Evolutionary conservation across 2,888 invertebrate species (phyloP), one percentile per base, ranked within the genome.

Genomic region (Drosophila birchii): DNA sequence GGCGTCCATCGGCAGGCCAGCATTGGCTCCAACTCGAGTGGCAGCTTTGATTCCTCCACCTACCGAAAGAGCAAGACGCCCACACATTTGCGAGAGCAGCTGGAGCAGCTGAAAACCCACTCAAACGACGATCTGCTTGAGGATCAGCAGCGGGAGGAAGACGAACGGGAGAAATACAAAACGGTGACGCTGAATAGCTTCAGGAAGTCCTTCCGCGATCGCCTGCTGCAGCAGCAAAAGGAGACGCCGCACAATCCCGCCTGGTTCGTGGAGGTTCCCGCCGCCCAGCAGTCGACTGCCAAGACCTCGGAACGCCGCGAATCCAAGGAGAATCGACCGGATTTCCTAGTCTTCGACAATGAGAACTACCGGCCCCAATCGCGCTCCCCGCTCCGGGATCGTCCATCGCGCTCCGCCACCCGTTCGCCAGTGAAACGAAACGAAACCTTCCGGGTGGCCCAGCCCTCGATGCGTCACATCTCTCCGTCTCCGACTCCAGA

Each of bases 201-300:
- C 61, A 91, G 92, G 14, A 92, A 91, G 72, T 92, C 92, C 0
- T 92, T 92, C 75, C 90, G 92, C 1, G 92, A 92, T 7, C 90
- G 89, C 32, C 82, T 92, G 60, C 58, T 92, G 54, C 81, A 90
- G 18, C 86, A 91, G 44, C 89, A 91, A 39, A 90, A 91, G 18
- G 89, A 92, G 20, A 84, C 88, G 6, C 90, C 91, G 0, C 84
- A 92, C 53, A 92, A 92, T 86, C 92, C 93, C 34, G 79, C 92
- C 59, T 92, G 92, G 92, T 92, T 92, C 70, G 91, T 92, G 7
- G 91, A 91, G 71, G 92, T 92, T 9, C 92, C 92, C 5, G 68
- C 85, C 36, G 29, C 29, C n/a, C 79, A 85, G 0, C 64, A 66
- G 32, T 32, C 45, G 1, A 38, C 61, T 2, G 29, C 7, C 5